A percentile compares a stretch with the other conserved stretches of the same genome.
Evolutionary conservation across 2,797 vertebrate species (phyloP).

Genomic region (Sciurus vulgaris): DNA sequence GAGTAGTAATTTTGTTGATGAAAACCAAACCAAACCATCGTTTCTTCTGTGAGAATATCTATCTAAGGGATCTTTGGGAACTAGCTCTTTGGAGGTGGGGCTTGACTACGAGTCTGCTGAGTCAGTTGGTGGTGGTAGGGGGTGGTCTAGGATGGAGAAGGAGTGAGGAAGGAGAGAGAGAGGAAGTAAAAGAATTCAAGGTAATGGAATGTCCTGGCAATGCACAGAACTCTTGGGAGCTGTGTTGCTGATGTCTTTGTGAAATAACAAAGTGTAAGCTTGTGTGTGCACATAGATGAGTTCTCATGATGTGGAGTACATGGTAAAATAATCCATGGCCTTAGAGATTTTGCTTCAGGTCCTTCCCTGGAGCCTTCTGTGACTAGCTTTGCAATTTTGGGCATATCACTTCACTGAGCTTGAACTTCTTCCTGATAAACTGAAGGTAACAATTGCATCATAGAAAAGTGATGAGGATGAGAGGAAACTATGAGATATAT

Average conservation of each 20-base stretch:
- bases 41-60: background rate
- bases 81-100: background rate
- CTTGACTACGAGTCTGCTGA: background rate
- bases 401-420: background rate
- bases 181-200: background rate
- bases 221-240: background rate
- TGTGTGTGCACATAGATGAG: background rate
- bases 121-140: background rate
- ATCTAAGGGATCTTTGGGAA: background rate
- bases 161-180: background rate
- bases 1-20: background rate
- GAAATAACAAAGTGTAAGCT: background rate
- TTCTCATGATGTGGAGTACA: background rate
- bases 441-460: background rate
- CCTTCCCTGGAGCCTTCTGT: background rate
- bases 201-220: background rate
- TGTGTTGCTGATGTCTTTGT: background rate
- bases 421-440: background rate
- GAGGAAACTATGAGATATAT: background rate
- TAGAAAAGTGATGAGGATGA: background rate
- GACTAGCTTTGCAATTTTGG: background rate
- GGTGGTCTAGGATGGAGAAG: background rate
- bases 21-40: background rate
- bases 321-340: background rate
- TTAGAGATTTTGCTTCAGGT: background rate